Evolutionary conservation across 2,797 vertebrate genomes (phyloP).

Genomic region (Sebastiscus tertius): DNA sequence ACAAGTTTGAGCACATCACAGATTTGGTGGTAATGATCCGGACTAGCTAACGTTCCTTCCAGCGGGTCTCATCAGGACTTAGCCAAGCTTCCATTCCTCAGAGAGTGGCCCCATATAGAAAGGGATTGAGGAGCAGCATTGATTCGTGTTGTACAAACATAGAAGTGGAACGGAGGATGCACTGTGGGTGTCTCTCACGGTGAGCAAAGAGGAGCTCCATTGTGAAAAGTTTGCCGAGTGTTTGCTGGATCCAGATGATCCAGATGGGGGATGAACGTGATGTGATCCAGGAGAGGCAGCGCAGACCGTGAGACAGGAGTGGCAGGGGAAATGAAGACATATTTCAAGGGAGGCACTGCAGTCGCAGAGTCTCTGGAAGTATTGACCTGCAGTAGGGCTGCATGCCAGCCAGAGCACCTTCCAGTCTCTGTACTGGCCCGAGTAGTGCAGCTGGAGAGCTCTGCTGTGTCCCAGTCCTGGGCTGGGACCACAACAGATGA

Average conservation of each 20-base stretch:
- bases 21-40: neutral
- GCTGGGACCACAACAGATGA: constrained; percentile 44
- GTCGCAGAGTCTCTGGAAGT: constrained; percentile 78
- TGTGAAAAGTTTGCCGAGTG: constrained; percentile 65
- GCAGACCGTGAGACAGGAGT: constrained; percentile 45
- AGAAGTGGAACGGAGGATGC: constrained; percentile 24
- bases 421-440: constrained; percentile 37
- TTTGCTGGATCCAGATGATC: constrained; percentile 32
- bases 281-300: constrained; percentile 45
- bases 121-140: constrained; percentile 17
- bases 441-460: constrained; percentile 58
- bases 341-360: constrained; percentile 75
- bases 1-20: constrained; percentile 7
- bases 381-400: constrained; percentile 79
- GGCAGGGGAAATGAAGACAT: constrained; percentile 70
- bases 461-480: constrained; percentile 38
- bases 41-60: constrained; percentile 12
- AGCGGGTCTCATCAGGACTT: constrained; percentile 28
- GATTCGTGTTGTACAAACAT: constrained; percentile 25
- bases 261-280: constrained; percentile 17
- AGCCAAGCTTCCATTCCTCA: constrained; percentile 15
- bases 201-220: constrained; percentile 30
- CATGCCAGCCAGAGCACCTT: constrained; percentile 74
- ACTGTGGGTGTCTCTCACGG: constrained; percentile 33
- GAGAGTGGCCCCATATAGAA: constrained; percentile 9